Evolutionary conservation across 92 coral and sea anemone species (phyloP).

Genomic region (Umimayanthus kanabou): DNA sequence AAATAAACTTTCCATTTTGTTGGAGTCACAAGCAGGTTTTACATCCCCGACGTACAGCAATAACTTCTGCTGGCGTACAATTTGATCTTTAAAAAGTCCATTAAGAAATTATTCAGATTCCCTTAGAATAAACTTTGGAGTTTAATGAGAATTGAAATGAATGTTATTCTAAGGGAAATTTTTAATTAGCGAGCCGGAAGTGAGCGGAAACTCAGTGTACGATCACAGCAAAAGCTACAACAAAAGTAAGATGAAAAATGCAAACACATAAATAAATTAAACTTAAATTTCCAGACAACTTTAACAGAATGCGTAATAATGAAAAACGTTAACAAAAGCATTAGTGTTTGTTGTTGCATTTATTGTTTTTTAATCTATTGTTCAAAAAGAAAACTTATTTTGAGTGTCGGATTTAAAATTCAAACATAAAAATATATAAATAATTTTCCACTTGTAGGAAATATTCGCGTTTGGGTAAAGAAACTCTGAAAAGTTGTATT

Average conservation of each 20-base stretch:
- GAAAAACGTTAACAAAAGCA: not conserved
- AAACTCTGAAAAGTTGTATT: too few relatives aligned
- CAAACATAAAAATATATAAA: too few relatives aligned
- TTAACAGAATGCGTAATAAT: too few relatives aligned
- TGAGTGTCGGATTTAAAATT: not conserved
- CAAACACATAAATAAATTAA: not conserved
- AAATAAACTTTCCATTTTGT: too few relatives aligned
- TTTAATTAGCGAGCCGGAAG: not conserved
- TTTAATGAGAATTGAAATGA: not conserved
- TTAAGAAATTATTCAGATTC: not conserved
- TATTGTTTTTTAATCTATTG: too few relatives aligned
- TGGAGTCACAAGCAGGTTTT: too few relatives aligned
- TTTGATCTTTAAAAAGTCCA: too few relatives aligned
- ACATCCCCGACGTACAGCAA: too few relatives aligned
- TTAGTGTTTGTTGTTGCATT: not conserved
- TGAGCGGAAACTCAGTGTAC: not conserved
- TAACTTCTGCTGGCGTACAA: too few relatives aligned
- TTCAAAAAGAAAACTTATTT: too few relatives aligned
- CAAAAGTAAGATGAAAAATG: not conserved
- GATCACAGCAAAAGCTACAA: not conserved
- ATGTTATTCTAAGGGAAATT: not conserved
- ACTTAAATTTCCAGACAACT: too few relatives aligned
- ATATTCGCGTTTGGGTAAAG: not conserved
- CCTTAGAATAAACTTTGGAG: not conserved
- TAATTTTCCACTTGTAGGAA: not conserved